Conservation (phyloP, 2,888 invertebrate species). For the Palloptera scutellata region DNA sequence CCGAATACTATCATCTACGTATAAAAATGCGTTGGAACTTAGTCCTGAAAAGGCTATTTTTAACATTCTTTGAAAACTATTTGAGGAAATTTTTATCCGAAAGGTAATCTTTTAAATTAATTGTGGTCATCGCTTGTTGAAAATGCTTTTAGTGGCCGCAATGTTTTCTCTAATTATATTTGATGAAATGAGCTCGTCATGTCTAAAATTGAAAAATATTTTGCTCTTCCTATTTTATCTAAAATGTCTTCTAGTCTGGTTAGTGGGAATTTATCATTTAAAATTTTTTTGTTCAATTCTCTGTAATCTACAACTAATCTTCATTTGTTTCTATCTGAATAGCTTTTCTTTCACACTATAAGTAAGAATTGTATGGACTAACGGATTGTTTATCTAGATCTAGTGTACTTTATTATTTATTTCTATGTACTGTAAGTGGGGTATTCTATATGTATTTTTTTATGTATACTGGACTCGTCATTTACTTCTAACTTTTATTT, state of each 20-base stretch:
- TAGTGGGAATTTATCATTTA: constrained; percentile 32
- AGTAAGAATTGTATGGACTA: constrained; percentile 37
- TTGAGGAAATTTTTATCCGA: constrained; percentile 36
- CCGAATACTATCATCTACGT: constrained; percentile 29
- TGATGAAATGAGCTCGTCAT: too few species aligned
- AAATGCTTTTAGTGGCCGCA: constrained; percentile 34
- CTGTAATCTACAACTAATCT: constrained; percentile 29
- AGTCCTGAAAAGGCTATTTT: constrained; percentile 35
- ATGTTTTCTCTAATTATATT: constrained; percentile 17
- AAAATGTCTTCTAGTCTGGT: background rate
- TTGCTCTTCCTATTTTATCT: constrained; percentile 26
- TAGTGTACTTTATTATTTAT: background rate
- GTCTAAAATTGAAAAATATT: constrained; percentile 30
- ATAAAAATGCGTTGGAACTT: constrained; percentile 37
- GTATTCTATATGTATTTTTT: background rate
- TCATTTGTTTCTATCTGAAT: constrained; percentile 26
- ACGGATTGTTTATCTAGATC: constrained; percentile 26
- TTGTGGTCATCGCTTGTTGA: constrained; percentile 33
- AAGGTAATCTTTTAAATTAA: constrained; percentile 37
- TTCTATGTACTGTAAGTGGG: background rate
- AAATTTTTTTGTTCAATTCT: constrained; percentile 32
- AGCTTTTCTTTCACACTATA: constrained; percentile 31
- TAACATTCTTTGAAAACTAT: constrained; percentile 37
- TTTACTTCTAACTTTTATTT: background rate
- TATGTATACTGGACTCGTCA: background rate